phyloP scores from a whole-genome alignment of 2,888 invertebrate genomes.

The Formica aserva region DNA sequence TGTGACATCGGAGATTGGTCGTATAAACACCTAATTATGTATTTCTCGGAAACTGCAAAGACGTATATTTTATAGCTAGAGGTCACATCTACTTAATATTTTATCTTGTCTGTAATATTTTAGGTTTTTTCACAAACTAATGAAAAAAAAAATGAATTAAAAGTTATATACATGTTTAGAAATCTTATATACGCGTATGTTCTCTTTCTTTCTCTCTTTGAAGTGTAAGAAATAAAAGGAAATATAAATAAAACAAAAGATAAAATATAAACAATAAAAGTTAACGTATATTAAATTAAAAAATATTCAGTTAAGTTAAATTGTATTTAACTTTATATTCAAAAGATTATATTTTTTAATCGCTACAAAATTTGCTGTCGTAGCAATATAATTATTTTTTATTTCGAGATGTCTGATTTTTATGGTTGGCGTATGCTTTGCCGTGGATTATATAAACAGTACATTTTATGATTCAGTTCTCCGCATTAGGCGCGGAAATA shows the following conservation, averaged over 20 bases:
- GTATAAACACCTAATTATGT: slow-evolving; percentile 25
- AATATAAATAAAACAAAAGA: background rate
- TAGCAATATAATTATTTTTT: slow-evolving; percentile 23
- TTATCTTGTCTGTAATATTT: background rate
- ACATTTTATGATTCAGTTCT: slow-evolving; percentile 52
- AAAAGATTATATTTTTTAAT: slow-evolving; percentile 20
- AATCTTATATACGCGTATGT: background rate
- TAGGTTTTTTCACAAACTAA: background rate
- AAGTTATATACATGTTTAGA: background rate
- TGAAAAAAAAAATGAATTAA: background rate
- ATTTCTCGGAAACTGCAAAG: slow-evolving; percentile 19
- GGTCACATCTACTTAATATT: background rate
- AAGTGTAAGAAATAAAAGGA: background rate
- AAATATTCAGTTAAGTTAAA: background rate
- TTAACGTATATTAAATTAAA: background rate
- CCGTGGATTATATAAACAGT: slow-evolving; percentile 38
- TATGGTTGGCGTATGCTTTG: slow-evolving; percentile 34
- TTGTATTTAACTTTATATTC: background rate
- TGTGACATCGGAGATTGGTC: background rate
- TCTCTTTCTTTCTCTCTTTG: background rate
- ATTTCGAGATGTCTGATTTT: slow-evolving; percentile 11
- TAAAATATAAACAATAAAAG: slow-evolving; percentile 5
- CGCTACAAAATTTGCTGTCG: background rate
- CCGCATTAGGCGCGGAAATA: slow-evolving; percentile 41
- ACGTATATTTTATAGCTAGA: slow-evolving; percentile 25